Percentiles rank a stretch among this genome's conserved stretches.
Conservation (phyloP, 1,140 invertebrate species). For the Rhynchophorus ferrugineus region DNA sequence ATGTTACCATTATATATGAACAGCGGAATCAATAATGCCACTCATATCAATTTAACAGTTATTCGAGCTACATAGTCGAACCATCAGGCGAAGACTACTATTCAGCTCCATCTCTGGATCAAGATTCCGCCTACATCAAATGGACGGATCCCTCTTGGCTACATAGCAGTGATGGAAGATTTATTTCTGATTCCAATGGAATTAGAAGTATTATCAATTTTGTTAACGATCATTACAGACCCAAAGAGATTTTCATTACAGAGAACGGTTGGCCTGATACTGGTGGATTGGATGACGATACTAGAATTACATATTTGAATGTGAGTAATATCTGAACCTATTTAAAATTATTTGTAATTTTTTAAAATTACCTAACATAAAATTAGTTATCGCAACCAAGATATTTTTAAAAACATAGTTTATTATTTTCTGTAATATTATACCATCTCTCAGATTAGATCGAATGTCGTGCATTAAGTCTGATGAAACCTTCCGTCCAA, state of each 20-base stretch:
- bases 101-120: not conserved
- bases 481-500: too few relatives aligned
- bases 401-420: too few relatives aligned
- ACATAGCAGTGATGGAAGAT: slow-evolving; percentile 4
- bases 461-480: too few relatives aligned
- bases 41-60: not conserved
- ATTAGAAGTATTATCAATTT: slow-evolving; percentile 59
- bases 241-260: slow-evolving; percentile 49
- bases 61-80: not conserved
- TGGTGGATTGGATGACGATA: slow-evolving; percentile 42
- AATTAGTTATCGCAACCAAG: not conserved
- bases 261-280: slow-evolving; percentile 52
- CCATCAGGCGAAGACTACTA: not conserved
- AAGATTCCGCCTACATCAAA: not conserved
- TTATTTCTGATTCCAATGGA: slow-evolving; percentile 49
- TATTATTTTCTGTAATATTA: too few relatives aligned
- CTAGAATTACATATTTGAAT: slow-evolving; percentile 37
- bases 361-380: not conserved
- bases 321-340: not conserved
- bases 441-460: too few relatives aligned
- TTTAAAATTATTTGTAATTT: slow-evolving; percentile 4
- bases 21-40: not conserved
- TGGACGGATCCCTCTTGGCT: slow-evolving; percentile 15
- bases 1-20: not conserved
- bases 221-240: slow-evolving; percentile 53